A percentile compares a stretch with the other conserved stretches of the same genome.
phyloP scores from a whole-genome alignment of 2,888 invertebrate genomes.

The Phlogophora meticulosa region DNA sequence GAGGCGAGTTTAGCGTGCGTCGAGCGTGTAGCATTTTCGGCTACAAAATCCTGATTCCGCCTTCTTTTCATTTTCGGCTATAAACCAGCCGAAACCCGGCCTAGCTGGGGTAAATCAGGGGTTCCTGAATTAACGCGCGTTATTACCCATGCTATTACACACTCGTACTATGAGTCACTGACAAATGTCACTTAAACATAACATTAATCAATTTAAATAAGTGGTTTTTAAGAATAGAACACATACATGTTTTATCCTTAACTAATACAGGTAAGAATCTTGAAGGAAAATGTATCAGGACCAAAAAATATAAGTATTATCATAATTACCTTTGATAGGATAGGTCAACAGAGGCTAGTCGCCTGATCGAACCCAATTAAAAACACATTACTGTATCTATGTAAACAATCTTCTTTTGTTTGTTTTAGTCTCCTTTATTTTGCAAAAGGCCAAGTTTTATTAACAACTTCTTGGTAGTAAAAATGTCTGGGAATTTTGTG shows the following conservation, averaged over 20 bases:
- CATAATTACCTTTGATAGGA: slow-evolving; percentile 3
- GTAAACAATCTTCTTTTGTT: slow-evolving; percentile 5
- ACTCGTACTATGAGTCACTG: too few relatives aligned
- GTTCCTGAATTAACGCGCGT: too few relatives aligned
- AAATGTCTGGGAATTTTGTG: too few relatives aligned
- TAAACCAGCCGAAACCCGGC: too few relatives aligned
- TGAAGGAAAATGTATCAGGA: not conserved
- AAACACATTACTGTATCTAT: slow-evolving; percentile 10
- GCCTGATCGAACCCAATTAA: slow-evolving; percentile 19
- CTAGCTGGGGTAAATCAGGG: too few relatives aligned
- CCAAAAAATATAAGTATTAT: not conserved
- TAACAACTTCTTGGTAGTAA: not conserved
- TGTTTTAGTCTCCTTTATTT: not conserved
- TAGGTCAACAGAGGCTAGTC: slow-evolving; percentile 17
- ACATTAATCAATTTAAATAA: slow-evolving; percentile 8
- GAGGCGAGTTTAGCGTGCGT: too few relatives aligned
- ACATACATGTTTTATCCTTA: not conserved
- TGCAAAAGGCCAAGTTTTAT: not conserved
- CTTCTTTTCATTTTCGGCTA: too few relatives aligned
- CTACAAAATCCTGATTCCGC: too few relatives aligned
- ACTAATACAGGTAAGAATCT: not conserved
- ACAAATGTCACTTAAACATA: not conserved
- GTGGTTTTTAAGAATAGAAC: not conserved
- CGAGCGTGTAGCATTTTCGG: too few relatives aligned
- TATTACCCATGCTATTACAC: too few relatives aligned